Evolutionary conservation across 2,888 invertebrate species (phyloP), one percentile per base, ranked within the genome.

Genomic region (Girardia tigrina): DNA sequence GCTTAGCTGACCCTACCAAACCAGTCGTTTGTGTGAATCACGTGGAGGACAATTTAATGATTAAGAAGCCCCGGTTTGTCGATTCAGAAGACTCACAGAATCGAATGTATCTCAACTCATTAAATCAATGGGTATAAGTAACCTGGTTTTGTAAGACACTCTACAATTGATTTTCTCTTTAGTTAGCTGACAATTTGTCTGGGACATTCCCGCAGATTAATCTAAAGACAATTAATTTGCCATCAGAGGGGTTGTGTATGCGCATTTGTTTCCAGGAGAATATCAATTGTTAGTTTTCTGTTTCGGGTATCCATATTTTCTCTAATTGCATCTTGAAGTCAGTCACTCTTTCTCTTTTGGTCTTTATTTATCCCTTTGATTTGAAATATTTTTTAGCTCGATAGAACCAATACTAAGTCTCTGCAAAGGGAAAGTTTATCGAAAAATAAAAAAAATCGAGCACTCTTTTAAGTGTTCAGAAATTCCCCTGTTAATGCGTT

Each of bases 11-110:
- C 16, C 36, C 16, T 36, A 16, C 16, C 16, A 36, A 36, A 16
- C 16, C 36, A 12, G 36, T 36, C 8, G 36, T 16, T 36, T 36
- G 36, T 36, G 36, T 12, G 16, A 36, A 36, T 36, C 36, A 36
- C 16, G 8, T 36, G 36, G 36, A 12, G 16, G 36, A 36, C 16
- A 36, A 36, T 36, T 16, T 36, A 36, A 92, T 91, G 84, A 84
- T 84, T 78, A 79, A 80, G 79, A 79, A 80, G 79, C 70, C 74
- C n/a, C 20, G 16, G 20, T 27, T 73, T 72, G 26, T 73, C 14
- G 28, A 71, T 72, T 73, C 72, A 73, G 26, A 72, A 28, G 27
- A 75, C 14, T 16, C 16, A n/a, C 8, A 73, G 16, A 76, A 73
- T 28, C 79, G 79, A 28, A 76, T 78, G 1, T 83, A 83, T 78